Base-by-base conservation (phyloP, 2,113 vertebrate genomes). In the Rhea pennata region DNA sequence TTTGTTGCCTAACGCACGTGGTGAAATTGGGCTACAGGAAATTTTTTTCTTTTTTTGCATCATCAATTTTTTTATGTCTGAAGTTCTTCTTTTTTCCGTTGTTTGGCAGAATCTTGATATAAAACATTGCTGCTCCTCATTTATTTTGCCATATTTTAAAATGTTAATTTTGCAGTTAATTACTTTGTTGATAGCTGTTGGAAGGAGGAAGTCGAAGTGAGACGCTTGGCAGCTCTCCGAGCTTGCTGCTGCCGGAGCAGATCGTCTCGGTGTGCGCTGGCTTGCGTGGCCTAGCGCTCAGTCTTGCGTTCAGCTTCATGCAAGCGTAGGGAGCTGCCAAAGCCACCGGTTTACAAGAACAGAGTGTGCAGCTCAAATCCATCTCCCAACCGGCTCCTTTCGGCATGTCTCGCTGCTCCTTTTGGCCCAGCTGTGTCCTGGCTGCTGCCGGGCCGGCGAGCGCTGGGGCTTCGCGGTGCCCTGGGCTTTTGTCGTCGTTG, bases 231-330 rank as follows among this genome's bases (percentile, higher is more conserved):
- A 91, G 61, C 64, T 77, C 83, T 87, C 91, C 67, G 91, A 72
- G 87, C 46, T 53, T 53, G 44, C 69, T 56, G 44, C 69, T 56
- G 58, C 94, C 24, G 59, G 54, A 92, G 92, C 15, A 10, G 77
- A 44, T 92, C 65, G 15, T 96, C 95, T 90, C 93, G 93, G 96
- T 15, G 96, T 17, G 89, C 89, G 94, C 91, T 96, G 95, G 88
- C 89, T 96, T 90, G 94, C 76, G 73, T 88, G 66, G 21, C 58
- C 15, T 9, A 1, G 4, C 65, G n/a, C 21, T 72, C 48, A 2
- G 2, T 39, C 74, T 73, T 4, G 0, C 40, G 1, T 40, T 42
- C 2, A 5, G 44, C 12, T 71, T n/a, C 48, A 4, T 48, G 62
- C 2, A 1, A 74, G 50, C 5, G 5, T 36, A 8, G 69, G 62